These are phyloP conservation scores for Chrysodeixis includens DNA, from an alignment of 2,888 invertebrate species.

Conservation along the genomic window DNA sequence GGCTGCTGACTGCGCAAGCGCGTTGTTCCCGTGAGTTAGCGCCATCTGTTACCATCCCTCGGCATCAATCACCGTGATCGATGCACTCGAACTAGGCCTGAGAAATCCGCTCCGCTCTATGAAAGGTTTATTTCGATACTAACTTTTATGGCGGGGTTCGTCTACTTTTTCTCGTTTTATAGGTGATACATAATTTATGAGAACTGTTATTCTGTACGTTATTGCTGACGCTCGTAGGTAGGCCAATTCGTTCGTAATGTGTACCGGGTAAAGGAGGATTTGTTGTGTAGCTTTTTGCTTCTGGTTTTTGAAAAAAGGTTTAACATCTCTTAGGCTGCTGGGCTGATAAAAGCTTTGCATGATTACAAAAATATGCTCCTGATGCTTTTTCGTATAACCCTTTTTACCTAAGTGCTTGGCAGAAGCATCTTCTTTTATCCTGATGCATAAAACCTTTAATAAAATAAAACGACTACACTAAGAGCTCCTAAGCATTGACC, in stretches of 20 bases:
- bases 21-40: slow-evolving; percentile 44
- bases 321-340: not conserved
- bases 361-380: not conserved
- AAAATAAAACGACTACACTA: too few species aligned
- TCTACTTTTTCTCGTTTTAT: slow-evolving; percentile 40
- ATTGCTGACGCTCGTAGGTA: slow-evolving; percentile 41
- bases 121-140: slow-evolving; percentile 53
- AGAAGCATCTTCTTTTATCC: not conserved
- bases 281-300: not conserved
- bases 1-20: slow-evolving; percentile 12
- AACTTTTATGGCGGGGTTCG: slow-evolving; percentile 42
- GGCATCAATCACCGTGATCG: slow-evolving; percentile 63
- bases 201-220: slow-evolving; percentile 47
- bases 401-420: not conserved
- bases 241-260: slow-evolving; percentile 31
- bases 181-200: slow-evolving; percentile 45
- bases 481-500: not conserved
- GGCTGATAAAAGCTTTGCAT: not conserved
- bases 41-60: slow-evolving; percentile 38
- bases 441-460: not conserved
- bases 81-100: slow-evolving; percentile 56
- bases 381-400: not conserved
- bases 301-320: not conserved
- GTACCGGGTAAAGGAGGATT: slow-evolving; percentile 10
- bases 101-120: slow-evolving; percentile 48